Evolutionary conservation across 2,113 vertebrate species (phyloP).

Genomic region (Apodemus speciosus): DNA sequence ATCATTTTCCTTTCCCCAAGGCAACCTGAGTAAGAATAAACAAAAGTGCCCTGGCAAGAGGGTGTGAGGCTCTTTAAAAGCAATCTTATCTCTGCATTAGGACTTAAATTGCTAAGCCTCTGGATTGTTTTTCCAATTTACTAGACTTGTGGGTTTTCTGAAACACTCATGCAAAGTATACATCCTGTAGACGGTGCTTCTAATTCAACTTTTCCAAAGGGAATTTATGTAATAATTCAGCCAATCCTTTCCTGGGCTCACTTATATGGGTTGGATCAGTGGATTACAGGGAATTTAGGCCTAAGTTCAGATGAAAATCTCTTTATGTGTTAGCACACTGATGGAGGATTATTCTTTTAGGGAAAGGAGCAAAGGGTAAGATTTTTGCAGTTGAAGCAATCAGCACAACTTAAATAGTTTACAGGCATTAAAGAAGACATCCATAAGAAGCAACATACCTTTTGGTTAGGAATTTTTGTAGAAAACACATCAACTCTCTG

Average conservation of each 20-base stretch:
- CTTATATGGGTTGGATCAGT: constrained; percentile 61
- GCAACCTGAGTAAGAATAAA: constrained; percentile 26
- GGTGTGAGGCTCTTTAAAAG: constrained; percentile 65
- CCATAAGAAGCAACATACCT: not conserved
- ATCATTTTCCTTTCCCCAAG: constrained; percentile 60
- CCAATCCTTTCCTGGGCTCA: constrained; percentile 75
- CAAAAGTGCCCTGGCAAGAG: constrained; percentile 52
- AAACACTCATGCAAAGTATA: constrained; percentile 59
- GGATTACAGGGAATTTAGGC: constrained; percentile 76
- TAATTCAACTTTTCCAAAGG: constrained; percentile 76
- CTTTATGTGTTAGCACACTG: constrained; percentile 37
- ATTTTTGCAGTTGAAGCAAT: not conserved
- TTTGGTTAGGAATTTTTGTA: constrained; percentile 3
- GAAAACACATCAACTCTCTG: constrained; percentile 7
- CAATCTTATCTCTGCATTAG: constrained; percentile 58
- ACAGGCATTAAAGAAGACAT: constrained; percentile 16
- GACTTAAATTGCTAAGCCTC: constrained; percentile 58
- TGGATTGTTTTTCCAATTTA: constrained; percentile 77
- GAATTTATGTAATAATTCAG: constrained; percentile 80
- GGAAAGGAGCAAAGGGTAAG: not conserved
- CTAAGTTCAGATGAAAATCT: constrained; percentile 50
- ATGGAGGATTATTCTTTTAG: constrained; percentile 52
- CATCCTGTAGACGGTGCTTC: constrained; percentile 58
- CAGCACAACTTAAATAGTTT: not conserved
- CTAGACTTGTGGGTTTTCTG: constrained; percentile 65